These are phyloP conservation scores for Mystacornis crossleyi DNA, from an alignment of 2,113 vertebrate genomes.

Conservation along the genomic window DNA sequence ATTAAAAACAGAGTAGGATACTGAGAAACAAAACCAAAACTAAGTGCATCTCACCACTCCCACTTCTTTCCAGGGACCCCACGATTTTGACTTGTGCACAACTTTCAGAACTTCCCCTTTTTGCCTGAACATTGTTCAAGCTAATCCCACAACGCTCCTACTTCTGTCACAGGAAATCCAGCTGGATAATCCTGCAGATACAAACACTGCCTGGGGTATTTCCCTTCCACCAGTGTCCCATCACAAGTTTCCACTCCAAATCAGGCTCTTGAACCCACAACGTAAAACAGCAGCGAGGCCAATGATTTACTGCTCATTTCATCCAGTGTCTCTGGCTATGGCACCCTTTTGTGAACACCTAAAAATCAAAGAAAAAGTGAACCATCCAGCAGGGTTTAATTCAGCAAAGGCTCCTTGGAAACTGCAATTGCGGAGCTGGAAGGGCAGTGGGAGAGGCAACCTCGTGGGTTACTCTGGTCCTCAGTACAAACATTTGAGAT, in stretches of 20 bases:
- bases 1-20: neutral
- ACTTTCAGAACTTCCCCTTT: neutral
- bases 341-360: neutral
- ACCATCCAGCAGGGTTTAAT: neutral
- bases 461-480: neutral
- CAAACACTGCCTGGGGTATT: neutral
- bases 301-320: neutral
- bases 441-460: neutral
- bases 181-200: neutral
- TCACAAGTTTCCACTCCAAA: neutral
- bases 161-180: neutral
- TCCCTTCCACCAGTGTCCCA: neutral
- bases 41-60: neutral
- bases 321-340: neutral
- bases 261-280: neutral
- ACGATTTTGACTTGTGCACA: accelerated
- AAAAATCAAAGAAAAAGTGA: neutral
- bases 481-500: neutral
- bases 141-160: accelerated
- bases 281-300: accelerated
- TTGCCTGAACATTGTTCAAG: neutral
- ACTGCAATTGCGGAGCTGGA: neutral
- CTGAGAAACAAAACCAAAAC: neutral
- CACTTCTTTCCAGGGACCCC: neutral
- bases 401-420: neutral